These are phyloP conservation scores for Ptychodera flava DNA, from an alignment of 35 echinoderm and acorn worm species.

Conservation along the genomic window DNA sequence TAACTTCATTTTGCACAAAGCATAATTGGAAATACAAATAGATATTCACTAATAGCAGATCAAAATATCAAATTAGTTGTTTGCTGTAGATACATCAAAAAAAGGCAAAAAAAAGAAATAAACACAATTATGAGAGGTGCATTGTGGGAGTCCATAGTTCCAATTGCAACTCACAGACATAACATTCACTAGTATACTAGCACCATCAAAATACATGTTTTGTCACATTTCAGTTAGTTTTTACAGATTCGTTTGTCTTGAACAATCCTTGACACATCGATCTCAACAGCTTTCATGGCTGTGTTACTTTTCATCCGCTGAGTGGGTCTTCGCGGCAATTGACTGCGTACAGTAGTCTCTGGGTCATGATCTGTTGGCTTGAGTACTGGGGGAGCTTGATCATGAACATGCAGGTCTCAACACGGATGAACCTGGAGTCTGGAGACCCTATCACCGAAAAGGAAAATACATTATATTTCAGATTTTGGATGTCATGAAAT, in stretches of 20 bases:
- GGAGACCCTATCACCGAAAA: constrained; percentile 38
- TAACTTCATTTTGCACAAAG: no score
- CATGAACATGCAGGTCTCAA: constrained; percentile 89
- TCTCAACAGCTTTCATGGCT: no score
- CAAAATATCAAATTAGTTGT: no score
- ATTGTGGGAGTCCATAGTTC: no score
- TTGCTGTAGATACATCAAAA: no score
- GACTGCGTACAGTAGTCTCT: constrained; percentile 71
- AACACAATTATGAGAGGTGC: no score
- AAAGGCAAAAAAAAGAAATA: no score
- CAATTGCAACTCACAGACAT: no score
- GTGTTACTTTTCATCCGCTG: constrained; percentile 43
- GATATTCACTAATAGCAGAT: no score
- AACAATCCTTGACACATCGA: neutral
- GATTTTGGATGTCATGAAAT: no score
- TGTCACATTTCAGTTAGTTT: neutral
- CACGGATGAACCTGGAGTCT: constrained; percentile 73
- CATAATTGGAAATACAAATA: no score
- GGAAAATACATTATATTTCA: no score
- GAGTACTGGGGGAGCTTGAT: constrained; percentile 80
- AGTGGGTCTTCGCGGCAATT: constrained; percentile 81
- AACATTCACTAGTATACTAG: neutral
- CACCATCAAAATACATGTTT: neutral
- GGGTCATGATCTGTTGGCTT: constrained; percentile 55
- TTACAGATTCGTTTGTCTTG: neutral